A percentile compares a stretch with the other conserved stretches of the same genome.
phyloP scores from a whole-genome alignment of 37 sponge, comb jelly and placozoan species.

The Ephydatia muelleri region DNA sequence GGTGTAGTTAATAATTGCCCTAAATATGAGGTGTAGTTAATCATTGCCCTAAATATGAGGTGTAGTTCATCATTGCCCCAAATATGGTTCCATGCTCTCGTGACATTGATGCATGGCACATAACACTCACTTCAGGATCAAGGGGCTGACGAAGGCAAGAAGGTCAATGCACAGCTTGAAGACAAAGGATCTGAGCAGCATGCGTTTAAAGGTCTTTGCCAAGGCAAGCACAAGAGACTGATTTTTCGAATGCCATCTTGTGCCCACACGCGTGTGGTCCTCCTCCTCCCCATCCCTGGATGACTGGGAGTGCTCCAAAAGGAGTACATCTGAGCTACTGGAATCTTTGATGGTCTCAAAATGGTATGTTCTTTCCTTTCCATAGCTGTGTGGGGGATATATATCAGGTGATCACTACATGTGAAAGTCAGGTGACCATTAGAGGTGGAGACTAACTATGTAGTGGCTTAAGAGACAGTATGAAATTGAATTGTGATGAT shows the following conservation, averaged over 20 bases:
- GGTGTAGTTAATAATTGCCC: constrained; percentile 46
- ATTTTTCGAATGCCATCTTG: background rate
- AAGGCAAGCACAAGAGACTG: constrained; percentile 76
- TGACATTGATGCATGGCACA: background rate
- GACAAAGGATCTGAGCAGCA: constrained; percentile 60
- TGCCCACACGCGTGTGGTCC: background rate
- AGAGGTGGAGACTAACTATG: too few relatives aligned
- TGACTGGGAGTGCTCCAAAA: background rate
- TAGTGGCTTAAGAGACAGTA: too few relatives aligned
- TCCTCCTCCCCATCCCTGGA: background rate
- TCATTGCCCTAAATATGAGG: constrained; percentile 10
- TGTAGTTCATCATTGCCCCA: background rate
- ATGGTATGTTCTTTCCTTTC: background rate
- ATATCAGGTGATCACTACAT: too few relatives aligned
- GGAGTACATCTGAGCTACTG: background rate
- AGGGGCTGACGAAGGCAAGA: constrained; percentile 81
- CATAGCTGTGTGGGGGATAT: background rate
- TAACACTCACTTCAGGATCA: constrained; percentile 75
- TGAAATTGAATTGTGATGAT: background rate
- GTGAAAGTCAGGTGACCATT: too few relatives aligned
- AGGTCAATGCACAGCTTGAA: constrained; percentile 74
- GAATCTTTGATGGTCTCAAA: background rate
- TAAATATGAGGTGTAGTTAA: constrained; percentile 36
- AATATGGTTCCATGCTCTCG: background rate
- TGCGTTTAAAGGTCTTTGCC: constrained; percentile 59